These are phyloP conservation scores for Lampris megalopsis DNA, from an alignment of 2,113 vertebrate genomes.

Conservation along the genomic window DNA sequence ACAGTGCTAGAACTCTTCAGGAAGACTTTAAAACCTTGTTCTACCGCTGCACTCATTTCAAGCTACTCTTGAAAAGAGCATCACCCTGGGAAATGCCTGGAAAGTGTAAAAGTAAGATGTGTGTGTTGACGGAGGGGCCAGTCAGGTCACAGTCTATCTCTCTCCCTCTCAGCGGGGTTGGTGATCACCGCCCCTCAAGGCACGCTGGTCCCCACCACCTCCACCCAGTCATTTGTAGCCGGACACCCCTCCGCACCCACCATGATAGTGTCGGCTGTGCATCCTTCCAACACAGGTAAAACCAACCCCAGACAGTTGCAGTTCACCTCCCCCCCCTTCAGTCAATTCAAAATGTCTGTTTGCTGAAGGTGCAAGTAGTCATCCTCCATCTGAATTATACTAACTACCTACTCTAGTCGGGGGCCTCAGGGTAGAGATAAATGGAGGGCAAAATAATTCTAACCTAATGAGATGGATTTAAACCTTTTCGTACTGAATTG, in stretches of 20 bases:
- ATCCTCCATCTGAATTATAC: background rate
- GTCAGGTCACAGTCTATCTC: constrained; percentile 23
- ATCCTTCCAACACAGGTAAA: constrained; percentile 79
- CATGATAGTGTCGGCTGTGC: constrained; percentile 96
- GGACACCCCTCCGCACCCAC: constrained; percentile 83
- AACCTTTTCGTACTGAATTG: background rate
- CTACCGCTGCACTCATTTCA: background rate
- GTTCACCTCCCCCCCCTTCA: background rate
- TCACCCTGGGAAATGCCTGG: background rate
- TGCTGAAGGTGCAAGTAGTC: no score
- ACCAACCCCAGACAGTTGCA: background rate
- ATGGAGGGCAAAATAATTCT: background rate
- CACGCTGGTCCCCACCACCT: constrained; percentile 90
- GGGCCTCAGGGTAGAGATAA: background rate
- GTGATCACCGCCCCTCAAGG: constrained; percentile 97
- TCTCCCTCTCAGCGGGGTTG: constrained; percentile 86
- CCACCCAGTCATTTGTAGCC: constrained; percentile 93
- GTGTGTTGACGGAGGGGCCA: background rate
- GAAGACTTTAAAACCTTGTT: background rate
- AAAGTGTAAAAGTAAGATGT: background rate
- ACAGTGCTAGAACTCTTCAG: no score
- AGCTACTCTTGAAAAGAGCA: background rate
- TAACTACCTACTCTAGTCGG: no score
- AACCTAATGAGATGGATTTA: background rate
- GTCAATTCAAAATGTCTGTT: background rate